These are phyloP conservation scores for Ectropis crepuscularia DNA, from an alignment of 2,888 invertebrate genomes.

Conservation along the genomic window DNA sequence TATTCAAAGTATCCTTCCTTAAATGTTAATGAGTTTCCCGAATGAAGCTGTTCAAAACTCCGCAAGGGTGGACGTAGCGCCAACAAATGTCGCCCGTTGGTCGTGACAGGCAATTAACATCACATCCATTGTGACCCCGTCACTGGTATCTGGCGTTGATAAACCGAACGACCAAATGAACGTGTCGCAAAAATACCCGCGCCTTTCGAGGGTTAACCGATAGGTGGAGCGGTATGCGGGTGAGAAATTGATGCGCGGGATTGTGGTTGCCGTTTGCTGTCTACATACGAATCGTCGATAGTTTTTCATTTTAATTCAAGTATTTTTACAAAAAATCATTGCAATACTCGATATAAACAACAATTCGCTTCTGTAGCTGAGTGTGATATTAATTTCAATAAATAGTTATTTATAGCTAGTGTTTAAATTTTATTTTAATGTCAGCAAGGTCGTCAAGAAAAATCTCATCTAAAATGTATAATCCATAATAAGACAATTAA, in stretches of 20 bases:
- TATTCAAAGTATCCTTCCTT: slow-evolving; percentile 8
- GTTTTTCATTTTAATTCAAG: too few species aligned
- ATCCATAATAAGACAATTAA: too few species aligned
- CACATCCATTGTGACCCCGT: slow-evolving; percentile 50
- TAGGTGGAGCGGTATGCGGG: slow-evolving; percentile 25
- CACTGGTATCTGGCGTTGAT: slow-evolving; percentile 43
- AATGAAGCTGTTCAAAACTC: slow-evolving; percentile 33
- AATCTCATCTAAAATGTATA: too few species aligned
- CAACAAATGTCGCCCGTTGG: slow-evolving; percentile 44
- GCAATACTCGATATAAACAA: too few species aligned
- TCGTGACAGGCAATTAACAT: slow-evolving; percentile 60
- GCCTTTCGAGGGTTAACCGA: slow-evolving; percentile 22
- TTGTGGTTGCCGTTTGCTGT: slow-evolving; percentile 1
- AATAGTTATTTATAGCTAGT: too few species aligned
- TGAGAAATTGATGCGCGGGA: slow-evolving; percentile 27
- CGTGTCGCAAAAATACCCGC: slow-evolving; percentile 32
- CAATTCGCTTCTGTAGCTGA: too few species aligned
- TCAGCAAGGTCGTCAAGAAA: too few species aligned
- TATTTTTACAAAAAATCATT: too few species aligned
- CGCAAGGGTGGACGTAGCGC: slow-evolving; percentile 24
- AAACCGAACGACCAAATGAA: slow-evolving; percentile 42
- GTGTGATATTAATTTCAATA: too few species aligned
- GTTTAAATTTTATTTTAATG: too few species aligned
- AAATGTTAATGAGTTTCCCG: slow-evolving; percentile 16
- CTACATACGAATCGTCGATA: too few species aligned